Conservation (phyloP, 2,888 invertebrate genomes). For the Apoda limacodes region DNA sequence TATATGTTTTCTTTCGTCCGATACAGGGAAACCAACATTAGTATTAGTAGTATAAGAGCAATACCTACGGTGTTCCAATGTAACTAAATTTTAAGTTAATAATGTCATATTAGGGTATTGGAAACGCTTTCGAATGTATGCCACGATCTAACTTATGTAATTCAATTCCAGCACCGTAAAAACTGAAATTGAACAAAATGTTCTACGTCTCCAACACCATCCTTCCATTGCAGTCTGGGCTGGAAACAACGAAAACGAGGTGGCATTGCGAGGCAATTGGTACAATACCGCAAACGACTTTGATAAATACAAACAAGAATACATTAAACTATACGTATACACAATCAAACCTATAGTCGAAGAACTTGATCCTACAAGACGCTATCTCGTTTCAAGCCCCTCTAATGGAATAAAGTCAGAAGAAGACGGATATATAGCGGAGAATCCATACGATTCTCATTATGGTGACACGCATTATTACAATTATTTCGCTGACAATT, state of each 20-base stretch:
- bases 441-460: constrained; percentile 79
- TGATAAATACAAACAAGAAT: constrained; percentile 77
- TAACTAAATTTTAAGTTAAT: neutral
- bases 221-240: constrained; percentile 91
- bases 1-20: no score
- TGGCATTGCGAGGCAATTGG: constrained; percentile 87
- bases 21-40: no score
- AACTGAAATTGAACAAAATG: constrained; percentile 84
- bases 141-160: constrained; percentile 1
- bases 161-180: constrained; percentile 70
- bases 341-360: constrained; percentile 76
- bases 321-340: constrained; percentile 84
- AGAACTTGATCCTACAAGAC: constrained; percentile 71
- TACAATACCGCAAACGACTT: constrained; percentile 67
- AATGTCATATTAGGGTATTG: neutral
- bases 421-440: constrained; percentile 80
- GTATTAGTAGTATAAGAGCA: no score
- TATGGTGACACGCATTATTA: constrained; percentile 97
- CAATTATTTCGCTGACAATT: constrained; percentile 84
- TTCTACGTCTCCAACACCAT: constrained; percentile 85
- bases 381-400: constrained; percentile 90
- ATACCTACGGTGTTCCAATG: no score
- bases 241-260: constrained; percentile 98
- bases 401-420: constrained; percentile 84
- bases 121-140: neutral